These are phyloP conservation scores for Marmota flaviventris DNA, from an alignment of 2,113 vertebrate genomes.

Conservation along the genomic window DNA sequence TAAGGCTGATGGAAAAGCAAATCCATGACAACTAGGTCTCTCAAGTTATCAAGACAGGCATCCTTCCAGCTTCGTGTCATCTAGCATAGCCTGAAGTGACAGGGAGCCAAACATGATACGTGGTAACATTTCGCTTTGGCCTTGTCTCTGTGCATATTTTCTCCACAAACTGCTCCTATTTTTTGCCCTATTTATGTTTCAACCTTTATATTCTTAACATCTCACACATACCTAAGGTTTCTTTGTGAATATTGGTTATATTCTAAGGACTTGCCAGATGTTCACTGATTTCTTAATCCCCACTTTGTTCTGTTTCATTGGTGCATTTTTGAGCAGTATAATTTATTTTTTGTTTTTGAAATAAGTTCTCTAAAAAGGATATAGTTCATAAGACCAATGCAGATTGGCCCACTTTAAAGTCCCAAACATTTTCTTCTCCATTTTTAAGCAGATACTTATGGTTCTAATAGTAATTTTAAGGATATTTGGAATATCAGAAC, in stretches of 20 bases:
- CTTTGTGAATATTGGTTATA: not conserved
- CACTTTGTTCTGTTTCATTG: constrained; percentile 24
- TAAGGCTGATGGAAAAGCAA: not conserved
- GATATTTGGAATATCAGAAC: not conserved
- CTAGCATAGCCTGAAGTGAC: not conserved
- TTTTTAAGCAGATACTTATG: not conserved
- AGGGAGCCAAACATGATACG: not conserved
- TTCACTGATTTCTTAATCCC: constrained; percentile 35
- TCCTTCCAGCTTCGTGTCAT: not conserved
- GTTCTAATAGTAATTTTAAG: not conserved
- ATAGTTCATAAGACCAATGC: not conserved
- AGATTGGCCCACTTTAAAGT: not conserved
- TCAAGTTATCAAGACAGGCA: not conserved
- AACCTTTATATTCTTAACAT: not conserved
- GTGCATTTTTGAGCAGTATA: constrained; percentile 13
- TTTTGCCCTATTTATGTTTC: not conserved
- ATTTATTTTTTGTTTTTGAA: not conserved
- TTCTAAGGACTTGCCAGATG: constrained; percentile 23
- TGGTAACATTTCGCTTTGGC: not conserved
- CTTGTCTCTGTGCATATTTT: not conserved
- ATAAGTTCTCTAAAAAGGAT: not conserved
- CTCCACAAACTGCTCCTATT: not conserved
- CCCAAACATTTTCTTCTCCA: not conserved
- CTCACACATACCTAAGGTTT: not conserved
- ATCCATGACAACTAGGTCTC: not conserved